These are phyloP conservation scores for Calephelis perditalis DNA, from an alignment of 2,888 invertebrate species.

Conservation along the genomic window DNA sequence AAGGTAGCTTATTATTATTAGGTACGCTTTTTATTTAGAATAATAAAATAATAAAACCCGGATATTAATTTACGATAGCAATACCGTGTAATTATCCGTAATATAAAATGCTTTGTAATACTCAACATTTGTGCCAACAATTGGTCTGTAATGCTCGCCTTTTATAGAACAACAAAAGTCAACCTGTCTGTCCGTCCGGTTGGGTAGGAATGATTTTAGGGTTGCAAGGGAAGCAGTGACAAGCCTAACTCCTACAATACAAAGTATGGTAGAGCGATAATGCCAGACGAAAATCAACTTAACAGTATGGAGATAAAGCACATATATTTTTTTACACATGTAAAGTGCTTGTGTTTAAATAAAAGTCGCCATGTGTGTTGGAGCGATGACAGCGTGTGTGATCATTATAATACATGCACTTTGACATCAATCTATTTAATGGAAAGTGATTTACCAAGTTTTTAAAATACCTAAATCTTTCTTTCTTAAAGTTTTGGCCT, in stretches of 20 bases:
- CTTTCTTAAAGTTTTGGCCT: no score
- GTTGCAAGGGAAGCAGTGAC: conserved; percentile 75
- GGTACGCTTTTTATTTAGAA: no score
- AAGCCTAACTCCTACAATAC: conserved; percentile 63
- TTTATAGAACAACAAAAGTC: conserved; percentile 73
- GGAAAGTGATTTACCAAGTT: conserved; percentile 24
- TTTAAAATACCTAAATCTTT: conserved; percentile 1
- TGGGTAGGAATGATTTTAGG: conserved; percentile 69
- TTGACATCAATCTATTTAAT: conserved; percentile 43
- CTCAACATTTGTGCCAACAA: conserved; percentile 75
- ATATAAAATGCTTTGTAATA: conserved; percentile 68
- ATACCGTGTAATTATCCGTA: conserved; percentile 50
- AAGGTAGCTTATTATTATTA: no score
- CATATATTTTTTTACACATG: conserved; percentile 1
- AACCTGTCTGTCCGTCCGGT: conserved; percentile 72
- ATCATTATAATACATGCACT: conserved; percentile 56
- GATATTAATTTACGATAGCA: conserved; percentile 46
- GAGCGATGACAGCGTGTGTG: conserved; percentile 63
- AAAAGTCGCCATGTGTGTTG: conserved; percentile 69
- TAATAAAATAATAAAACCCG: conserved; percentile 23
- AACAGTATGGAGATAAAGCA: conserved; percentile 18
- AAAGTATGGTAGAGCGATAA: conserved; percentile 11
- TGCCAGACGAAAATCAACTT: conserved; percentile 21
- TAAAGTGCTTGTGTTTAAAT: conserved; percentile 34
- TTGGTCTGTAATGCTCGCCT: conserved; percentile 70